These are phyloP conservation scores for Iphiclides podalirius DNA, from an alignment of 2,888 invertebrate species.

Conservation along the genomic window DNA sequence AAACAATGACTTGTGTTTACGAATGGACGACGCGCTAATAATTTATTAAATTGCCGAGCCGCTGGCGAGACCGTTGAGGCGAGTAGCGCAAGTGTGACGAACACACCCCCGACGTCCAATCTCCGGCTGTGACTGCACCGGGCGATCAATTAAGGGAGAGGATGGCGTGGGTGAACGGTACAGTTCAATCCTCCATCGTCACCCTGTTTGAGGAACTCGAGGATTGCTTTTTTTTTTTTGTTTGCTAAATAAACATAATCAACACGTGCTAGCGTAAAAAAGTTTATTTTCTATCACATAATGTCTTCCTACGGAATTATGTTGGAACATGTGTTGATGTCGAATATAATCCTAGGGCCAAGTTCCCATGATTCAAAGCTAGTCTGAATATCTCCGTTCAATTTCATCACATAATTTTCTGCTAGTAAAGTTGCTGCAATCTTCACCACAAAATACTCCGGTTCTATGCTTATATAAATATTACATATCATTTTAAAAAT, in stretches of 20 bases:
- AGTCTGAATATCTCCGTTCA: neutral
- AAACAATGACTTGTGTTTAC: constrained; percentile 79
- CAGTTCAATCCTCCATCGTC: constrained; percentile 36
- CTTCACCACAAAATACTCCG: neutral
- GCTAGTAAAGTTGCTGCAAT: neutral
- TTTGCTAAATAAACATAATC: constrained; percentile 32
- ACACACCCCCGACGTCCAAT: constrained; percentile 55
- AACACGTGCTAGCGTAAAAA: constrained; percentile 69
- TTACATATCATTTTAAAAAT: too few species aligned
- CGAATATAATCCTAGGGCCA: constrained; percentile 63
- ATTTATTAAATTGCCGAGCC: constrained; percentile 68
- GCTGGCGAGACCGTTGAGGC: constrained; percentile 57
- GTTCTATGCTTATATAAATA: neutral
- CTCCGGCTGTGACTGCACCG: constrained; percentile 45
- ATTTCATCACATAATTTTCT: neutral
- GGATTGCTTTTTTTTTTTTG: too few species aligned
- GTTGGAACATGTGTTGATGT: constrained; percentile 68
- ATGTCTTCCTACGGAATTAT: constrained; percentile 70
- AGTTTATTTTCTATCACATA: constrained; percentile 78
- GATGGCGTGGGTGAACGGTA: constrained; percentile 68
- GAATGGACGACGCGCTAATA: constrained; percentile 63
- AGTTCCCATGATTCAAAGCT: constrained; percentile 67
- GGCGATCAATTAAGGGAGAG: constrained; percentile 42
- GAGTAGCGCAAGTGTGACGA: constrained; percentile 56
- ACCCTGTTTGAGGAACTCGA: neutral